These are phyloP conservation scores for Lanius ludovicianus DNA, from an alignment of 2,113 vertebrate genomes.

Conservation along the genomic window DNA sequence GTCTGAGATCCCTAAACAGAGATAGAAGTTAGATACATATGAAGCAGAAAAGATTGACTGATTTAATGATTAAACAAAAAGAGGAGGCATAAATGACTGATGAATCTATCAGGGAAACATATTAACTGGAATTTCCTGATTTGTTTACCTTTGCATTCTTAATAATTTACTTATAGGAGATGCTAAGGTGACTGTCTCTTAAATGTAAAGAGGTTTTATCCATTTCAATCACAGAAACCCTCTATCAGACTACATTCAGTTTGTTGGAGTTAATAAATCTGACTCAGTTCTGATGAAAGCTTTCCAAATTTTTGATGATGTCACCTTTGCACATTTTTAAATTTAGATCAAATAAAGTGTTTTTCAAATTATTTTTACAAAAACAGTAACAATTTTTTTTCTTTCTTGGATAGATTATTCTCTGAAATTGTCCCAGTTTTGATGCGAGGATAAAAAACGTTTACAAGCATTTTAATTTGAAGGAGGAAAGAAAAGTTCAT, in stretches of 20 bases:
- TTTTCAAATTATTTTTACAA: not conserved
- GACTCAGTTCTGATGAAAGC: not conserved
- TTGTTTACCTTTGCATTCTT: not conserved
- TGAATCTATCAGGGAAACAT: slow-evolving; percentile 3
- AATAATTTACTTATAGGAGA: slow-evolving; percentile 9
- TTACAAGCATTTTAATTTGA: not conserved
- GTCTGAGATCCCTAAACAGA: not conserved
- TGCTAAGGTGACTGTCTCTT: not conserved
- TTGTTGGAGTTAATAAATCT: not conserved
- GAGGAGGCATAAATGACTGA: not conserved
- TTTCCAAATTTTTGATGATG: not conserved
- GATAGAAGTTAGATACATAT: not conserved
- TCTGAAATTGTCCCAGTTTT: not conserved
- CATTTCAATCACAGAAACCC: not conserved
- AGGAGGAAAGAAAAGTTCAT: not conserved
- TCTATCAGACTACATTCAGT: not conserved
- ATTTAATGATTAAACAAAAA: slow-evolving; percentile 49
- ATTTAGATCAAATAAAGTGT: not conserved
- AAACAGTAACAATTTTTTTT: not conserved
- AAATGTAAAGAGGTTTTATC: not conserved
- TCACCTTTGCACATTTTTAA: not conserved
- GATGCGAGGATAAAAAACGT: not conserved
- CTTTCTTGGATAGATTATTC: not conserved
- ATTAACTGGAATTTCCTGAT: slow-evolving; percentile 32
- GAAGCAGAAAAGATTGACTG: not conserved